A percentile compares a stretch with the other conserved stretches of the same genome.
These are phyloP conservation scores for Paraescarpia echinospica DNA, from an alignment of 1,140 invertebrate species.

Conservation along the genomic window DNA sequence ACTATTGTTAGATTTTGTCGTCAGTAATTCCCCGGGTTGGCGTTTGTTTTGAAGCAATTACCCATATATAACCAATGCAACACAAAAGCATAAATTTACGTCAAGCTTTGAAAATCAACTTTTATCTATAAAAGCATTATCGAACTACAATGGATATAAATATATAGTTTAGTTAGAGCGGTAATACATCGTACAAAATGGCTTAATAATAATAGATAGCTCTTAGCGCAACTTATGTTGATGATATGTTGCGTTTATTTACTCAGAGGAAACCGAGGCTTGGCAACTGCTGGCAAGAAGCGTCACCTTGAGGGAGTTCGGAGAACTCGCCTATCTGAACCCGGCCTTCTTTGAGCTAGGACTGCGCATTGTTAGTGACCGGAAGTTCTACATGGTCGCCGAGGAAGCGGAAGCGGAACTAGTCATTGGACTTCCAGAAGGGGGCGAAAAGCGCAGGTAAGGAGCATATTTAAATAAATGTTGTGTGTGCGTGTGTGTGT, in stretches of 20 bases:
- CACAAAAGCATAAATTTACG: background rate
- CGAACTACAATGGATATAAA: background rate
- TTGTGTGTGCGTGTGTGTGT: background rate
- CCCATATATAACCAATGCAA: background rate
- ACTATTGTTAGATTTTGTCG: too few relatives aligned
- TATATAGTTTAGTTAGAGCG: background rate
- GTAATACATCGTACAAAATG: too few relatives aligned
- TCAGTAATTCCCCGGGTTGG: too few relatives aligned
- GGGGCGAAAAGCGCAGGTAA: background rate
- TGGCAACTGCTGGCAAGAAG: slow-evolving; percentile 14
- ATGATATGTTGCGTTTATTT: background rate
- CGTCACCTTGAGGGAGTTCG: slow-evolving; percentile 11
- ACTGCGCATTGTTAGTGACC: background rate
- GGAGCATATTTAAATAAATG: background rate
- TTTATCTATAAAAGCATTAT: background rate
- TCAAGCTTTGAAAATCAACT: background rate
- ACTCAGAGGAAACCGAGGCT: background rate
- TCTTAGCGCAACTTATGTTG: background rate
- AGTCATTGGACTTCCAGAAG: background rate
- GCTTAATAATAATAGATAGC: too few relatives aligned
- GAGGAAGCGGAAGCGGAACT: slow-evolving; percentile 1
- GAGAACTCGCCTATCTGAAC: slow-evolving; percentile 11
- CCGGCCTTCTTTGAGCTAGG: slow-evolving; percentile 8
- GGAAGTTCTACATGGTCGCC: background rate
- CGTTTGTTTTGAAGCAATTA: too few relatives aligned